Conservation (phyloP, 2,888 invertebrate genomes). For the Tyria jacobaeae region DNA sequence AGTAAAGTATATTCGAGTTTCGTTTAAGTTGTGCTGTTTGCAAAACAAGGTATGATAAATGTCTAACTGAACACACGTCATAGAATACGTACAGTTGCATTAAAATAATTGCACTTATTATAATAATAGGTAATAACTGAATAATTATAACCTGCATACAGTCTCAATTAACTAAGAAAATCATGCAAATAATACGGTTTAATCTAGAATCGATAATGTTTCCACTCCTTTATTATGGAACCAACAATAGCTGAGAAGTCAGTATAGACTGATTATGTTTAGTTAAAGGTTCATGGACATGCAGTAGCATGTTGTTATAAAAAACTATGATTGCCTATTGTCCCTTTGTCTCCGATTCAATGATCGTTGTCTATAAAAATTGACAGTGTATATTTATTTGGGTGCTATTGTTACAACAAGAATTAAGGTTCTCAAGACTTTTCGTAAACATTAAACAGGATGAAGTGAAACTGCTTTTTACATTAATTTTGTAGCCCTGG, state of each 20-base stretch:
- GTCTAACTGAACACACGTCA: neutral
- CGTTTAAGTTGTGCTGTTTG: too few relatives aligned
- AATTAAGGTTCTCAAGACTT: too few relatives aligned
- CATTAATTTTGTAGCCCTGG: too few relatives aligned
- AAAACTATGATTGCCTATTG: constrained; percentile 72
- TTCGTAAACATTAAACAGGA: too few relatives aligned
- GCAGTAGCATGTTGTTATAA: constrained; percentile 47
- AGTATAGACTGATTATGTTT: constrained; percentile 34
- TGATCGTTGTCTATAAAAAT: constrained; percentile 25
- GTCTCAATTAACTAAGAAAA: neutral
- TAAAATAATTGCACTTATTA: neutral
- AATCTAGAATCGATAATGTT: constrained; percentile 30
- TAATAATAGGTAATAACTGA: too few relatives aligned
- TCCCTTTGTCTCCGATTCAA: constrained; percentile 59
- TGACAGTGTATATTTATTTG: neutral
- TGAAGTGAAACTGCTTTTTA: too few relatives aligned
- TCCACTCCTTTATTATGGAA: constrained; percentile 28
- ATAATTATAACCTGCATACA: constrained; percentile 14
- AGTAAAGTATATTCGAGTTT: too few relatives aligned
- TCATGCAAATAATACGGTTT: constrained; percentile 1
- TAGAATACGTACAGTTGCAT: neutral
- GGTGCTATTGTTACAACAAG: neutral
- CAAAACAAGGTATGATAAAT: neutral
- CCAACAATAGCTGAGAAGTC: constrained; percentile 44
- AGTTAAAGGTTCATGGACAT: constrained; percentile 33